phyloP scores from a whole-genome alignment of 2,888 invertebrate species.

The Drosophila kuntzei region DNA sequence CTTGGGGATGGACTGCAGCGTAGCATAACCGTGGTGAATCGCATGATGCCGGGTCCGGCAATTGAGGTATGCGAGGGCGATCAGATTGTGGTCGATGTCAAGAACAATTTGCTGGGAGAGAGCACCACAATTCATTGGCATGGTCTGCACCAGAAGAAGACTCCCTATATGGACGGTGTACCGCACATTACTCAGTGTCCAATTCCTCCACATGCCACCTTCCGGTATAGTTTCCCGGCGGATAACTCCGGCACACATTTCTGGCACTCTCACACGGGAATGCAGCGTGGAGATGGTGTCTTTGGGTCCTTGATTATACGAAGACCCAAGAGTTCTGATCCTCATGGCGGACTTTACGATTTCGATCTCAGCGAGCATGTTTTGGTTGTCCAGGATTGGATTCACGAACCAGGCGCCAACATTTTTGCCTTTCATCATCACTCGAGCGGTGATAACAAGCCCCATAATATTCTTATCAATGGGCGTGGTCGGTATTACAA shows the following conservation, averaged over 20 bases:
- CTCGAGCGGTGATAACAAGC: constrained; percentile 92
- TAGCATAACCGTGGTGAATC: constrained; percentile 92
- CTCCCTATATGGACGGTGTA: constrained; percentile 95
- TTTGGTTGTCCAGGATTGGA: constrained; percentile 93
- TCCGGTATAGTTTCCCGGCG: constrained; percentile 91
- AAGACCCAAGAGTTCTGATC: constrained; percentile 88
- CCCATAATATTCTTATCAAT: constrained; percentile 92
- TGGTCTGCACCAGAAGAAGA: constrained; percentile 92
- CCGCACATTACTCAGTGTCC: constrained; percentile 95
- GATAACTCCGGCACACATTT: constrained; percentile 93
- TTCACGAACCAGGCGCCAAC: constrained; percentile 89
- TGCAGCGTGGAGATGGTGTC: constrained; percentile 94
- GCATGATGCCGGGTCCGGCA: constrained; percentile 94
- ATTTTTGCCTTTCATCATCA: constrained; percentile 95
- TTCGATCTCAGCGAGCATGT: constrained; percentile 91
- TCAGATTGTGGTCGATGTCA: constrained; percentile 92
- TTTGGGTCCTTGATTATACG: constrained; percentile 92
- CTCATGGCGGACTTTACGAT: constrained; percentile 90
- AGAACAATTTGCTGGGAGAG: constrained; percentile 92
- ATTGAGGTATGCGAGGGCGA: constrained; percentile 96
- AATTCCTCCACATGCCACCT: constrained; percentile 90
- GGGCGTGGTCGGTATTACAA: constrained; percentile 89
- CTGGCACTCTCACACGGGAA: constrained; percentile 93
- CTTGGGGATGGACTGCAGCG: constrained; percentile 93
- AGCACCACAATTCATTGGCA: constrained; percentile 97